A percentile compares a stretch with the other conserved stretches of the same genome.
Conservation (phyloP, 2,113 vertebrate genomes). For the Circaetus cinerascens region DNA sequence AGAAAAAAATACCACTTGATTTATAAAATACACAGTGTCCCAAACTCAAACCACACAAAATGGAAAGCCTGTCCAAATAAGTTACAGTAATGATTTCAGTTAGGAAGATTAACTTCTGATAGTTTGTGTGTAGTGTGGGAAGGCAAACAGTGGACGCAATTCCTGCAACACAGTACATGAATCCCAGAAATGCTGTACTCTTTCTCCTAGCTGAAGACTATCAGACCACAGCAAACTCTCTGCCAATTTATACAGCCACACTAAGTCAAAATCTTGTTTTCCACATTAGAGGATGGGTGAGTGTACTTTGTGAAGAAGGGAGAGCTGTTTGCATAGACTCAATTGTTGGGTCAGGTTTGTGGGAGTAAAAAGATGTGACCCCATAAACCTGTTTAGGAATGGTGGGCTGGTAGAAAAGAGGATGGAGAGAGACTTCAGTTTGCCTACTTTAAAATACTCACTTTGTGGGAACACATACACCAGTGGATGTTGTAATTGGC, state of each 20-base stretch:
- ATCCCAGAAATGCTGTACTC: not conserved
- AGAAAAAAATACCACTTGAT: not conserved
- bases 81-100: not conserved
- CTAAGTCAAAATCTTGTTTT: not conserved
- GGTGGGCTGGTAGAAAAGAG: not conserved
- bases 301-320: not conserved
- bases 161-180: accelerated
- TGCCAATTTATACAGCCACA: not conserved
- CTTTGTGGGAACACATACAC: not conserved
- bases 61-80: not conserved
- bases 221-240: not conserved
- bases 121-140: not conserved
- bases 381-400: not conserved
- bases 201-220: not conserved
- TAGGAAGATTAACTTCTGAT: not conserved
- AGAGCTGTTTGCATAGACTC: not conserved
- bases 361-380: not conserved
- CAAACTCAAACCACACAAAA: not conserved
- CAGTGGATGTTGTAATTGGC: not conserved
- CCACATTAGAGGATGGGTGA: not conserved
- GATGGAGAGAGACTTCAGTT: not conserved
- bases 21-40: not conserved
- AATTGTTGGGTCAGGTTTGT: not conserved
- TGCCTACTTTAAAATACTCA: not conserved
- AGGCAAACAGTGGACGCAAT: accelerated